Base-by-base conservation (phyloP, 2,888 invertebrate genomes). In the Dasysyrphus tricinctus region DNA sequence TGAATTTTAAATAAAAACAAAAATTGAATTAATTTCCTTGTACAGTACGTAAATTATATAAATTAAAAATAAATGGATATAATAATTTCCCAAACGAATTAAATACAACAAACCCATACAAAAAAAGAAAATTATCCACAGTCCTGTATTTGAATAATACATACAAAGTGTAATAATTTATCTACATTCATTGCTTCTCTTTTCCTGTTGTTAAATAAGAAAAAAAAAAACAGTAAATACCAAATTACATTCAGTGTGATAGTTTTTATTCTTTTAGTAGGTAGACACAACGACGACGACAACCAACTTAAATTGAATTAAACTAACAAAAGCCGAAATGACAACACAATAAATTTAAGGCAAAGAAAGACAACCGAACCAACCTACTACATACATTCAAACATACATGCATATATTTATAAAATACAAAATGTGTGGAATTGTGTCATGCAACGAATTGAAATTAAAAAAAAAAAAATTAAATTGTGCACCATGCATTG, bases 231-330 rank as follows among this genome's bases (percentile, higher is more conserved):
- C 19, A 19, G 5, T n/a, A 12, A 77, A 34, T 29, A n/a, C 16
- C 16, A 63, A 47, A 73, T 54, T 49, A 37, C 34, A n/a, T 72
- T 49, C 11, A 54, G 24, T 49, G 65, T 37, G 32, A 67, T 47
- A 51, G 57, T 61, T 77, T 82, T 44, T 73, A 73, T 82, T 73
- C 61, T 39, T 69, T 69, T 44, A 61, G 42, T 34, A 82, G 74
- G 44, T 24, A 83, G 79, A 83, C 67, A 69, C 39, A 74, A 63
- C 63, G 78, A 78, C 74, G 61, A 70, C 37, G n/a, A 69, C 69
- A 39, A 69, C 65, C 44, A 44, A 72, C 44, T 74, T 67, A 51
- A 83, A 80, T 83, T 83, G 54, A 79, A 74, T 83, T 79, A 67
- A 74, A 74, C 73, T 56, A 61, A 57, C 59, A 67, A 63, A 72